A percentile compares a stretch with the other conserved stretches of the same genome.
These are phyloP conservation scores for Phasia obesa DNA, from an alignment of 2,888 invertebrate genomes.

Conservation along the genomic window DNA sequence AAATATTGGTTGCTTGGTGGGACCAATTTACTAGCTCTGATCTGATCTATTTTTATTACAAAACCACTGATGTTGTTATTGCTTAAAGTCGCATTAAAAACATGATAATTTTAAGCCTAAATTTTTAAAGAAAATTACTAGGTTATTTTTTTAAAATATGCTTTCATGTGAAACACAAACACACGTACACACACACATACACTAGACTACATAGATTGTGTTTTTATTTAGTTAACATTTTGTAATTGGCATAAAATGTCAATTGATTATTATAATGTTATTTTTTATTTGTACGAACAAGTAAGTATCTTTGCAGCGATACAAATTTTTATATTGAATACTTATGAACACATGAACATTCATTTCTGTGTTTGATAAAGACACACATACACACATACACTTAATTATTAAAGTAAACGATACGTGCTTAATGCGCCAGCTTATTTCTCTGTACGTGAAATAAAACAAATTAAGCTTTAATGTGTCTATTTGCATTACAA, in stretches of 20 bases:
- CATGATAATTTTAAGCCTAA: constrained; percentile 55
- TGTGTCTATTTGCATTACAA: constrained; percentile 64
- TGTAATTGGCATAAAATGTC: constrained; percentile 70
- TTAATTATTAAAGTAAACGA: constrained; percentile 4
- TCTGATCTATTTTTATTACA: constrained; percentile 64
- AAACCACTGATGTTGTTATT: constrained; percentile 1
- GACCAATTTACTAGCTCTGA: constrained; percentile 17
- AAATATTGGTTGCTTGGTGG: constrained; percentile 1
- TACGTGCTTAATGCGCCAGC: constrained; percentile 42
- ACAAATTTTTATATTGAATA: constrained; percentile 22
- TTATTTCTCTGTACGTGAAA: constrained; percentile 28
- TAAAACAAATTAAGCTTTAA: constrained; percentile 64
- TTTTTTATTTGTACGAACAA: constrained; percentile 25
- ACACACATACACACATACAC: not conserved
- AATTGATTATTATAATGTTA: constrained; percentile 68
- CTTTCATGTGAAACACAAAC: not conserved
- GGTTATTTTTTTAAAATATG: constrained; percentile 10
- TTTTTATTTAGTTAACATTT: constrained; percentile 58
- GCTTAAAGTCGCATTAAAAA: constrained; percentile 30
- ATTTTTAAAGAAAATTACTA: constrained; percentile 44
- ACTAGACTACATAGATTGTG: constrained; percentile 5
- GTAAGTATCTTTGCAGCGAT: not conserved
- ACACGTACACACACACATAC: not conserved
- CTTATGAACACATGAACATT: not conserved
- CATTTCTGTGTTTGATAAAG: too few relatives aligned